Conservation (phyloP, 2,888 invertebrate genomes). For the Magallana nippona region DNA sequence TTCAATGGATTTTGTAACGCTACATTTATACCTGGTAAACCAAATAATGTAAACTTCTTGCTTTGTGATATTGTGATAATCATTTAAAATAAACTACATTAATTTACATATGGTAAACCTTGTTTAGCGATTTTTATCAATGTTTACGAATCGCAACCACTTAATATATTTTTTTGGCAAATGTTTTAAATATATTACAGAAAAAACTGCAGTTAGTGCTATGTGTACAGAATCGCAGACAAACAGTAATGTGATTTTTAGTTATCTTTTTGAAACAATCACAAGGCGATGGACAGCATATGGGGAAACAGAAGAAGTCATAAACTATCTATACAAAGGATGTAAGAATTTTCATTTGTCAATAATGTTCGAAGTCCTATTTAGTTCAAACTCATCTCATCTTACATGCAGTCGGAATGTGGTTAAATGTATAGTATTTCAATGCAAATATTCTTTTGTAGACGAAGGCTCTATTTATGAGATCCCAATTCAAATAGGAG, state of each 20-base stretch:
- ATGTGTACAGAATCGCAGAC: too few species aligned
- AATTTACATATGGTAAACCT: too few species aligned
- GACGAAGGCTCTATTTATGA: background rate
- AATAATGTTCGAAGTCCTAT: background rate
- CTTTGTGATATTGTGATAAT: too few species aligned
- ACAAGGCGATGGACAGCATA: background rate
- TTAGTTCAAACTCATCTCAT: background rate
- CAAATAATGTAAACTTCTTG: background rate
- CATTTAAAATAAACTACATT: too few species aligned
- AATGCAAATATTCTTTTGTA: background rate
- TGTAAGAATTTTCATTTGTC: background rate
- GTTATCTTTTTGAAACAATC: too few species aligned
- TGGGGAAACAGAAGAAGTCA: background rate
- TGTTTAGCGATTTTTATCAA: too few species aligned
- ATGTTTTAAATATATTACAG: too few species aligned
- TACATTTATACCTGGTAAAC: background rate
- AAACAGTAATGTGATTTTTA: too few species aligned
- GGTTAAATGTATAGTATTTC: background rate
- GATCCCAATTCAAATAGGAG: background rate
- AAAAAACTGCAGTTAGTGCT: too few species aligned
- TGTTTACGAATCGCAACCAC: too few species aligned
- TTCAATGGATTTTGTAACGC: background rate
- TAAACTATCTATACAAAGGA: constrained; percentile 3
- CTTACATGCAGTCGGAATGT: background rate
- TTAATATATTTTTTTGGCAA: too few species aligned